A percentile compares a stretch with the other conserved stretches of the same genome.
Conservation (phyloP, 2,888 invertebrate genomes). For the Dynastes tityus region DNA sequence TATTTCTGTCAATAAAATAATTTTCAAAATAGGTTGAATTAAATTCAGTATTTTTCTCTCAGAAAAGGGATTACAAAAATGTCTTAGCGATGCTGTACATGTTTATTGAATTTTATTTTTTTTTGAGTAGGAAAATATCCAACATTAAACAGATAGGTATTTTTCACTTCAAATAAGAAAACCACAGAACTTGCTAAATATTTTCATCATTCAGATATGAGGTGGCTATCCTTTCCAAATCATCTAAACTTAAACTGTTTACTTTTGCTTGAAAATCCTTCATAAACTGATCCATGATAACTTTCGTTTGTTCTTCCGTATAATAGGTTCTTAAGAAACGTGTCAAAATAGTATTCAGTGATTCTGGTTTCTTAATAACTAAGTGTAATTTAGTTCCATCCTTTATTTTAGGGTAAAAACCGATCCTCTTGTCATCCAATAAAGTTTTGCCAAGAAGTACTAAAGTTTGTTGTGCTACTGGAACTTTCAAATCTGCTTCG, state of each 20-base stretch:
- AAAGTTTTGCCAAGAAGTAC: conserved; percentile 81
- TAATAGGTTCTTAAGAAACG: conserved; percentile 77
- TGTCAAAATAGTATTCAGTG: conserved; percentile 74
- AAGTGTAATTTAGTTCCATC: conserved; percentile 84
- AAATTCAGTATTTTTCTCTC: too few relatives aligned
- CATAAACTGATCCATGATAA: conserved; percentile 75
- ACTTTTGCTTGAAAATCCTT: conserved; percentile 69
- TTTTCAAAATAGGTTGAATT: too few relatives aligned
- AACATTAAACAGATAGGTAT: too few relatives aligned
- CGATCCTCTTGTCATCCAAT: conserved; percentile 80
- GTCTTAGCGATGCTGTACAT: too few relatives aligned
- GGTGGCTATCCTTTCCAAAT: conserved; percentile 69
- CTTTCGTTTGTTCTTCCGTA: conserved; percentile 77
- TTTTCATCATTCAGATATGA: conserved; percentile 65
- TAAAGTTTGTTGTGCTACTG: conserved; percentile 80
- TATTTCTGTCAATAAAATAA: too few relatives aligned
- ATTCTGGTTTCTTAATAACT: conserved; percentile 79
- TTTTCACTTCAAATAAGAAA: too few relatives aligned
- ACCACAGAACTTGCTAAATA: conserved; percentile 49
- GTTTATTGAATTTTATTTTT: too few relatives aligned
- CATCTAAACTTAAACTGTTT: conserved; percentile 68
- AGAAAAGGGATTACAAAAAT: too few relatives aligned
- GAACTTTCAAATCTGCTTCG: conserved; percentile 77
- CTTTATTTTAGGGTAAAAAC: conserved; percentile 81
- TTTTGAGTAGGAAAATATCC: too few relatives aligned